phyloP scores from a whole-genome alignment of 2,797 vertebrate genomes.

The Iguana delicatissima region DNA sequence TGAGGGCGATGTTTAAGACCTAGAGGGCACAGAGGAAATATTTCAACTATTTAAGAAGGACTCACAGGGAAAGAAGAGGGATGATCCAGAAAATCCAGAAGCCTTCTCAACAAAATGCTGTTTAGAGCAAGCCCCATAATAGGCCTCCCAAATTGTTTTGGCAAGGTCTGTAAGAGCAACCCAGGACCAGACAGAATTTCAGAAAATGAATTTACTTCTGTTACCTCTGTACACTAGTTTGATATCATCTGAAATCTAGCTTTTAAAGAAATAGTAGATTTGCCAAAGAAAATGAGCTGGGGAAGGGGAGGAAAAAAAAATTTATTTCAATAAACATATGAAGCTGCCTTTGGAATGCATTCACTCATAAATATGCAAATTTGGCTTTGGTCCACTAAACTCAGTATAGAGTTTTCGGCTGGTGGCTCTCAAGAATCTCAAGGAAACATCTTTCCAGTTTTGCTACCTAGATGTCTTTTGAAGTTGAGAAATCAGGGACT shows the following conservation, averaged over 20 bases:
- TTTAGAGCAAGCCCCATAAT: neutral
- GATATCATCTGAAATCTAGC: neutral
- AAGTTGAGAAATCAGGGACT: neutral
- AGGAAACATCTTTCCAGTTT: neutral
- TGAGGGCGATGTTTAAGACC: neutral
- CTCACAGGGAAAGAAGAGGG: neutral
- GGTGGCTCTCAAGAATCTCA: neutral
- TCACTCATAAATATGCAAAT: neutral
- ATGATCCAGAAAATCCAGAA: neutral
- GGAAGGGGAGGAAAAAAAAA: neutral
- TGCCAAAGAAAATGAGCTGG: too few species aligned
- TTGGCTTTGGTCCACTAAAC: neutral
- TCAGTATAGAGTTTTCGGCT: neutral
- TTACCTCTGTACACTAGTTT: neutral
- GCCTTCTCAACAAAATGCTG: neutral
- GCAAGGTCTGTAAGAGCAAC: neutral
- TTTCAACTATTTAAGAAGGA: neutral
- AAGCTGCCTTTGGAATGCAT: too few species aligned
- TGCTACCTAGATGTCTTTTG: neutral
- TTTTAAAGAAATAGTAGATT: neutral
- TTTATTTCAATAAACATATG: neutral
- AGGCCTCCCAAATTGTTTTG: neutral
- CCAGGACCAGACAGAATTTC: neutral
- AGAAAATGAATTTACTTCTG: neutral
- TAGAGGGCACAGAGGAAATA: neutral